Evolutionary conservation across 2,888 invertebrate species (phyloP).

Genomic region (Hyles lineata): DNA sequence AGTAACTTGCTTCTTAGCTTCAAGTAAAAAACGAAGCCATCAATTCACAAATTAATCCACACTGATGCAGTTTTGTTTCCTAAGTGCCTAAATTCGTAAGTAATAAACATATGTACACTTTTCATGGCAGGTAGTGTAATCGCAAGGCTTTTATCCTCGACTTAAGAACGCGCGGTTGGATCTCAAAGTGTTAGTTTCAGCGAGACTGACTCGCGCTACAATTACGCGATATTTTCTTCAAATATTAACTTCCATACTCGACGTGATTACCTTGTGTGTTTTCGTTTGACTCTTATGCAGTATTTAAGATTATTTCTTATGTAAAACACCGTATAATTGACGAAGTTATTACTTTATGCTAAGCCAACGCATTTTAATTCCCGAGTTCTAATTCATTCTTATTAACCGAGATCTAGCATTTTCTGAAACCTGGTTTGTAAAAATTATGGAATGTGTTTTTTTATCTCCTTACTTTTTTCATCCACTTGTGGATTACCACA

Average conservation of each 20-base stretch:
- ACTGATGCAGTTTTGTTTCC: no score
- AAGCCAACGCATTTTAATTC: not conserved
- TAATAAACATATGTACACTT: not conserved
- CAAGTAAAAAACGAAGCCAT: no score
- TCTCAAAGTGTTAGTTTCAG: constrained; percentile 26
- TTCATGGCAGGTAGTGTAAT: not conserved
- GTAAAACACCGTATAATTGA: no score
- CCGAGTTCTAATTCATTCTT: not conserved
- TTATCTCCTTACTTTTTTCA: no score
- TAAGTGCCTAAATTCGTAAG: no score
- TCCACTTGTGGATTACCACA: no score
- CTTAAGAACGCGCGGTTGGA: constrained; percentile 24
- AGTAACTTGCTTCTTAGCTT: no score
- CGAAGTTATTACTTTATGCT: no score
- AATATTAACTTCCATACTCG: not conserved
- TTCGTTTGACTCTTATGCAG: not conserved
- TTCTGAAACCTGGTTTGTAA: no score
- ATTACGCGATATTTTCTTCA: constrained; percentile 4
- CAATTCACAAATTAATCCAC: no score
- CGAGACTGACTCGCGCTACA: not conserved
- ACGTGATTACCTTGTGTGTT: not conserved
- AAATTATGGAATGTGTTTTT: no score
- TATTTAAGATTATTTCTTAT: not conserved
- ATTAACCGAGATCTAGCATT: no score
- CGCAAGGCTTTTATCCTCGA: constrained; percentile 23